Evolutionary conservation across 2,797 vertebrate species (phyloP).

Genomic region (Poeciliopsis gracilis): DNA sequence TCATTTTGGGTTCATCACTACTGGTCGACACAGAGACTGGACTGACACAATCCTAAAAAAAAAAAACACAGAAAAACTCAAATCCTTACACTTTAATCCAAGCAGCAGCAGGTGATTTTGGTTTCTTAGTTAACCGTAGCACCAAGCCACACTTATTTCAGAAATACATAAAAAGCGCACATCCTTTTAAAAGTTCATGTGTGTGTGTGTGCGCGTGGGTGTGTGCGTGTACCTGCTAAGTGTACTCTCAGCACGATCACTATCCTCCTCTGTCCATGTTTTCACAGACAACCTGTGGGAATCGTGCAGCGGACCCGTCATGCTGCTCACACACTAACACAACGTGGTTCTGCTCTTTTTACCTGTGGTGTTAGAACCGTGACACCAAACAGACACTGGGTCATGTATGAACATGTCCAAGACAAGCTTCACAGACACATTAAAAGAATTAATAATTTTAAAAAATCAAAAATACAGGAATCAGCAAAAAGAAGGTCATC

Average conservation of each 20-base stretch:
- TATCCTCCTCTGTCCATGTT: constrained; percentile 72
- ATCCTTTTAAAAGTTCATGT: not conserved
- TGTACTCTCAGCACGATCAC: constrained; percentile 65
- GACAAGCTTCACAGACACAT: not conserved
- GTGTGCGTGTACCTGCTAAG: constrained; percentile 72
- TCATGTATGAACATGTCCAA: not conserved
- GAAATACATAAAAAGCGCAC: not conserved
- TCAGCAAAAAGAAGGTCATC: constrained; percentile 26
- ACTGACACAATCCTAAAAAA: too few species aligned
- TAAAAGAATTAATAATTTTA: rapidly evolving
- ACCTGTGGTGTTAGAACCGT: not conserved
- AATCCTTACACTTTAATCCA: not conserved
- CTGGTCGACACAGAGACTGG: too few species aligned
- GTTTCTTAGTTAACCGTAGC: too few species aligned
- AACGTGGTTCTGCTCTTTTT: constrained; percentile 6
- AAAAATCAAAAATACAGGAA: not conserved
- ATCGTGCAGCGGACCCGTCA: constrained; percentile 74
- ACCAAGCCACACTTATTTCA: not conserved
- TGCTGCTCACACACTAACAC: constrained; percentile 54
- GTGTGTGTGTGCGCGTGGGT: not conserved
- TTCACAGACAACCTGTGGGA: constrained; percentile 69
- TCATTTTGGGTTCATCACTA: not conserved
- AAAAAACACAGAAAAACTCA: too few species aligned
- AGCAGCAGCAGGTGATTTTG: not conserved
- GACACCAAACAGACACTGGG: constrained; percentile 1